Evolutionary conservation across 35 echinoderm and acorn worm genomes (phyloP).

Genomic region (Ophioderma brevispina): DNA sequence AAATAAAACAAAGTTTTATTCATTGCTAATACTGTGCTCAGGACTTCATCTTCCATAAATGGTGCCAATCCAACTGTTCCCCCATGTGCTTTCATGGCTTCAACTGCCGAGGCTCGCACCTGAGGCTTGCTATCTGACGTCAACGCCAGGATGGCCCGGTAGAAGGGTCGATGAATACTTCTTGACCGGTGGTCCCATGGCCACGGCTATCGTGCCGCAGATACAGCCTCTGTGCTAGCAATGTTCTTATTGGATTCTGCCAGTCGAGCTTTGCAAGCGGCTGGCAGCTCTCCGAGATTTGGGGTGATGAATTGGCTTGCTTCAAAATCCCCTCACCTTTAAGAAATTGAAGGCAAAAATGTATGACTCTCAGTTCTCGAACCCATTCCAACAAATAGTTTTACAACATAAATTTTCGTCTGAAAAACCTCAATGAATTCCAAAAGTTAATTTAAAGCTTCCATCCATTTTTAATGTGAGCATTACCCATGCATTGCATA

Average conservation of each 20-base stretch:
- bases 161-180: constrained; percentile 59
- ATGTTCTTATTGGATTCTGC: constrained; percentile 89
- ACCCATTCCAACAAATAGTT: too few relatives aligned
- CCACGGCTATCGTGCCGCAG: constrained; percentile 73
- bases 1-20: constrained; percentile 89
- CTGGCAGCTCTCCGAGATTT: constrained; percentile 82
- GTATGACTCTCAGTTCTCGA: too few relatives aligned
- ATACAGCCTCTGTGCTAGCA: constrained; percentile 86
- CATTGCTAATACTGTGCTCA: constrained; percentile 64
- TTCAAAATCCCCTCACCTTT: constrained; percentile 84
- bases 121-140: constrained; percentile 83
- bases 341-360: too few relatives aligned
- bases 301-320: constrained; percentile 95
- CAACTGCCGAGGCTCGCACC: constrained; percentile 68
- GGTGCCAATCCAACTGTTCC: constrained; percentile 83
- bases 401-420: too few relatives aligned
- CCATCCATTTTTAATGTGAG: too few relatives aligned
- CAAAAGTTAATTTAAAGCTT: too few relatives aligned
- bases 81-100: constrained; percentile 68
- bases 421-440: too few relatives aligned
- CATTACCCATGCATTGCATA: too few relatives aligned
- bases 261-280: constrained; percentile 82
- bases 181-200: constrained; percentile 88
- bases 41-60: constrained; percentile 96
- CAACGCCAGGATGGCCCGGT: constrained; percentile 75